Percentiles rank a stretch among this genome's conserved stretches.
These are phyloP conservation scores for Margarornis squamiger DNA, from an alignment of 2,797 vertebrate genomes.

Conservation along the genomic window DNA sequence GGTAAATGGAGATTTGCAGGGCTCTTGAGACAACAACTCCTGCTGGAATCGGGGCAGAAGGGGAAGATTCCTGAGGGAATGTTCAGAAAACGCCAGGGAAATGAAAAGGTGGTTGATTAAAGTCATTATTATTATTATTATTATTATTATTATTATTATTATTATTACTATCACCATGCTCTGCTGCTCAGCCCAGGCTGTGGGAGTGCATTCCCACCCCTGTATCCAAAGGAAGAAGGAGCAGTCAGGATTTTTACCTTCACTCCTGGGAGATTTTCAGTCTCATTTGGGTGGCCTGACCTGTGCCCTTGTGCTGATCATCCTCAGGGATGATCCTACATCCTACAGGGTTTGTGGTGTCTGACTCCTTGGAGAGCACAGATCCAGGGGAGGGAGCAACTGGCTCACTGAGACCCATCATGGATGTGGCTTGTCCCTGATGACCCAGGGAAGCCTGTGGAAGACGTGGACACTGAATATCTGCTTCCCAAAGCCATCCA, in stretches of 20 bases:
- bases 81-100: neutral
- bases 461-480: neutral
- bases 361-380: neutral
- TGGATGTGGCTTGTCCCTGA: neutral
- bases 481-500: neutral
- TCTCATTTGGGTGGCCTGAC: rapidly evolving
- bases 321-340: neutral
- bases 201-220: neutral
- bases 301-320: neutral
- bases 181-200: neutral
- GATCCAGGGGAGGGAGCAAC: neutral
- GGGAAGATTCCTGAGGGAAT: neutral
- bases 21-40: neutral
- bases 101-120: neutral
- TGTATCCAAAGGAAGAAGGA: neutral
- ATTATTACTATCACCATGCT: neutral
- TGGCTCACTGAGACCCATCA: neutral
- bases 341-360: neutral
- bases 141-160: neutral
- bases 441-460: neutral
- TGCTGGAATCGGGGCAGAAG: neutral
- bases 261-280: neutral
- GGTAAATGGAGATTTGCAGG: neutral
- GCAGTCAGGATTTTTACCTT: neutral
- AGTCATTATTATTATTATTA: neutral